A percentile compares a stretch with the other conserved stretches of the same genome.
phyloP scores from a whole-genome alignment of 2,888 invertebrate species.

The Agonum fuliginosum region DNA sequence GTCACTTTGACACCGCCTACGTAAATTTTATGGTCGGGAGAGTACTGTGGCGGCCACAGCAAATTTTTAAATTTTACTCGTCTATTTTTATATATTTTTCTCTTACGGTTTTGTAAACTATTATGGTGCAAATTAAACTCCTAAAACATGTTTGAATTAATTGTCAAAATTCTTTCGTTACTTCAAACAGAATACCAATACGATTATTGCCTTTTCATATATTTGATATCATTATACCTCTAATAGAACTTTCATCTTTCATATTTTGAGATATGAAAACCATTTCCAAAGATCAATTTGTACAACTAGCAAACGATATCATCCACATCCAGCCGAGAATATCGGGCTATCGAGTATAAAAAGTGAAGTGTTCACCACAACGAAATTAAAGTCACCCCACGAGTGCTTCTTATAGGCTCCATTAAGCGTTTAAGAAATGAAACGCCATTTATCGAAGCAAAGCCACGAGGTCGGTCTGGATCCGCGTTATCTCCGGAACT shows the following conservation, averaged over 20 bases:
- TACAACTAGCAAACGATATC: neutral
- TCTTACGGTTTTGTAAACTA: too few species aligned
- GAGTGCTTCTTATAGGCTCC: conserved; percentile 36
- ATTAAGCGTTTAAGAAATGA: conserved; percentile 54
- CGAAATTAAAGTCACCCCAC: conserved; percentile 36
- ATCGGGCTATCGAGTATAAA: neutral
- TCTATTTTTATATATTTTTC: too few species aligned
- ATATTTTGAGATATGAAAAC: neutral
- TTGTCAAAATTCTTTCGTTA: too few species aligned
- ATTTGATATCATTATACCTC: neutral
- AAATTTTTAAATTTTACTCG: too few species aligned
- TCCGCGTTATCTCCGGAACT: neutral
- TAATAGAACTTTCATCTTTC: neutral
- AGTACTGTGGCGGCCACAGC: too few species aligned
- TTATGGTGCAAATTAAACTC: too few species aligned
- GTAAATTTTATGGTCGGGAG: too few species aligned
- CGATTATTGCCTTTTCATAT: too few species aligned
- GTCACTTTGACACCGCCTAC: too few species aligned
- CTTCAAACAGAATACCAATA: too few species aligned
- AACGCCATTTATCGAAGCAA: conserved; percentile 41
- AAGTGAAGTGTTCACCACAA: neutral
- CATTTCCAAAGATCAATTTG: neutral
- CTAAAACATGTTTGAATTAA: too few species aligned
- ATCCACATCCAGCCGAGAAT: neutral
- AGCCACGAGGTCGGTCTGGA: conserved; percentile 1